A percentile compares a stretch with the other conserved stretches of the same genome.
These are phyloP conservation scores for Cephus sareptanus DNA, from an alignment of 2,888 invertebrate species.

Conservation along the genomic window DNA sequence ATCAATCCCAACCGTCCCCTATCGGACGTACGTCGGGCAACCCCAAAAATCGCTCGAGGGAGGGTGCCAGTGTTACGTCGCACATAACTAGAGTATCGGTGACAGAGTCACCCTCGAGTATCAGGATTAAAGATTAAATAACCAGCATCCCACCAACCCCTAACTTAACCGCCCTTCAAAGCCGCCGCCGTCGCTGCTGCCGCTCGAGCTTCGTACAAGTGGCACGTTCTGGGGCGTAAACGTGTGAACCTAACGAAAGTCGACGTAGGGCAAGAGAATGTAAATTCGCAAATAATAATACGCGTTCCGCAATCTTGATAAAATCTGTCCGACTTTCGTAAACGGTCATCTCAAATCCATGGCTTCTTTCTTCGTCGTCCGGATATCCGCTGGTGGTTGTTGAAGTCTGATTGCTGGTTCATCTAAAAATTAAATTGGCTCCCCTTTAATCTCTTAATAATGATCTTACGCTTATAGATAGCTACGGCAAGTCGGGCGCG, in stretches of 20 bases:
- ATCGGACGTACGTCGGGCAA: constrained; percentile 16
- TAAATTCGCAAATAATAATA: background rate
- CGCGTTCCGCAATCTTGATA: background rate
- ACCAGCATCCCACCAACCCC: constrained; percentile 53
- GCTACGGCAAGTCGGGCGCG: constrained; percentile 3
- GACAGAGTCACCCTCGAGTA: constrained; percentile 55
- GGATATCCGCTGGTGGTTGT: background rate
- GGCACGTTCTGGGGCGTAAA: background rate
- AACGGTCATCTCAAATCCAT: too few relatives aligned
- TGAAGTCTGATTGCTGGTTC: background rate
- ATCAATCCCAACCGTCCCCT: constrained; percentile 26
- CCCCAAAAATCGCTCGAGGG: constrained; percentile 37
- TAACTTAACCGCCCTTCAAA: constrained; percentile 48
- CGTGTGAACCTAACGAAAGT: background rate
- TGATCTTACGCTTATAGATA: constrained; percentile 24
- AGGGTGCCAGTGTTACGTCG: constrained; percentile 14
- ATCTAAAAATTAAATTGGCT: constrained; percentile 42
- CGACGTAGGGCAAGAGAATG: background rate
- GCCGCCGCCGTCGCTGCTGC: constrained; percentile 20
- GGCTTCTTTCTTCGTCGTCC: background rate
- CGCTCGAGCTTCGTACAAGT: constrained; percentile 2
- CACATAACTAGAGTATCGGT: constrained; percentile 44
- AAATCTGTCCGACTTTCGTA: background rate
- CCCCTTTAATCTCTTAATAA: constrained; percentile 39
- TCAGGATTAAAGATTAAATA: constrained; percentile 64